phyloP scores from a whole-genome alignment of 1,140 invertebrate species.

The Drosophila sechellia region DNA sequence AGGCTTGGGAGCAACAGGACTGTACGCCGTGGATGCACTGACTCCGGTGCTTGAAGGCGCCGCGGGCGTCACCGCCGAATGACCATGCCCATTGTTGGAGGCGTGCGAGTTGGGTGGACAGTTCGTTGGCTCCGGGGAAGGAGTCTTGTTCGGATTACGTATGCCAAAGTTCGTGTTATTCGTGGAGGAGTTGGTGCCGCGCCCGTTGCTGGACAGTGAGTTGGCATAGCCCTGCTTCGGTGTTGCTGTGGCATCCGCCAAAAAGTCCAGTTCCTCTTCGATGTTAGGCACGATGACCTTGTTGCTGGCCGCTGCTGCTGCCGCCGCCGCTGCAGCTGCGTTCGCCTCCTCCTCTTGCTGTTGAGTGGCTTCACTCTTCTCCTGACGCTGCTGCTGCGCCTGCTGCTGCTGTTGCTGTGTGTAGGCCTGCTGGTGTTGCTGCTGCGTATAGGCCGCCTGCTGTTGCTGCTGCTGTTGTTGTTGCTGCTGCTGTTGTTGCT shows the following conservation, averaged over 20 bases:
- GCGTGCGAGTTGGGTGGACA: constrained; percentile 42
- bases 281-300: constrained; percentile 94
- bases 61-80: constrained; percentile 11
- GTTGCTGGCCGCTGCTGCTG: constrained; percentile 87
- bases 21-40: constrained; percentile 25
- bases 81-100: constrained; percentile 56
- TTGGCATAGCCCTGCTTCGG: constrained; percentile 85
- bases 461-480: constrained; percentile 76
- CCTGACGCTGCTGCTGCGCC: constrained; percentile 77
- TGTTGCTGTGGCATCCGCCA: constrained; percentile 86
- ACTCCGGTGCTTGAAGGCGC: constrained; percentile 9
- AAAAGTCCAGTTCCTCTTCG: constrained; percentile 92
- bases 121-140: constrained; percentile 67
- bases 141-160: constrained; percentile 77
- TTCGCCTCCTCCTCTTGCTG: constrained; percentile 88
- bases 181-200: constrained; percentile 69
- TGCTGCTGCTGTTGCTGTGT: constrained; percentile 84
- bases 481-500: constrained; percentile 81
- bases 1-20: constrained; percentile 84
- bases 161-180: constrained; percentile 82
- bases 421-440: constrained; percentile 75
- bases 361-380: constrained; percentile 61
- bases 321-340: constrained; percentile 85
- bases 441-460: constrained; percentile 78
- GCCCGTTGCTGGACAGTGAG: constrained; percentile 83